phyloP scores from a whole-genome alignment of 2,888 invertebrate genomes.

The Aspidiotus rigidus region DNA sequence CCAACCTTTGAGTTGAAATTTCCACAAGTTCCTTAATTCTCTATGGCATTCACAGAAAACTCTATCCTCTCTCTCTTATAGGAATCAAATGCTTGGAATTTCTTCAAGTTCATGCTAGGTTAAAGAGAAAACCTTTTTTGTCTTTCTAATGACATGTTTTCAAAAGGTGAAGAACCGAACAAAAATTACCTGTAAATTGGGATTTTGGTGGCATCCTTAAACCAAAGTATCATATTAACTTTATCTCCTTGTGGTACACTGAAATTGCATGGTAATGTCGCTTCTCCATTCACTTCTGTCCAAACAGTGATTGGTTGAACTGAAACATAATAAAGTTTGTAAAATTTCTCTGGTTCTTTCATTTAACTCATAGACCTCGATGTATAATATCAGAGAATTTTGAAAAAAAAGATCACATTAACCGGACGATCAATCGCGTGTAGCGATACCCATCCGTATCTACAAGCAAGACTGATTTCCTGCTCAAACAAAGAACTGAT shows the following conservation, averaged over 20 bases:
- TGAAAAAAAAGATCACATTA: neutral
- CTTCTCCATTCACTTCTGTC: slow-evolving; percentile 66
- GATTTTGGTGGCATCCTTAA: slow-evolving; percentile 74
- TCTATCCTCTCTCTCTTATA: too few species aligned
- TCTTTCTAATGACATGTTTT: neutral
- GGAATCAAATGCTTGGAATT: too few species aligned
- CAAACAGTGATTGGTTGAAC: slow-evolving; percentile 60
- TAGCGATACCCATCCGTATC: too few species aligned
- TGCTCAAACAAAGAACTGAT: too few species aligned
- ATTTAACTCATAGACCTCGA: neutral
- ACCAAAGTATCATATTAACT: slow-evolving; percentile 80
- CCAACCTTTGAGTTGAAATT: too few species aligned
- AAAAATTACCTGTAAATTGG: slow-evolving; percentile 73
- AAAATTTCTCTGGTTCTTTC: slow-evolving; percentile 35
- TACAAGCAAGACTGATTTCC: too few species aligned
- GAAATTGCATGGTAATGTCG: slow-evolving; percentile 74
- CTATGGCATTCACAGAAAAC: too few species aligned
- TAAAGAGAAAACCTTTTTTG: too few species aligned
- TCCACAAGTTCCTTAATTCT: too few species aligned
- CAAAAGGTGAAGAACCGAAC: neutral
- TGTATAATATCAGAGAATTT: neutral
- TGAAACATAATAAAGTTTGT: slow-evolving; percentile 43
- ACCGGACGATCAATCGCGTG: too few species aligned
- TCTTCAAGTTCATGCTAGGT: too few species aligned
- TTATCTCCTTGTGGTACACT: slow-evolving; percentile 60